Conservation (phyloP, 2,797 vertebrate species). For the Mus caroli region DNA sequence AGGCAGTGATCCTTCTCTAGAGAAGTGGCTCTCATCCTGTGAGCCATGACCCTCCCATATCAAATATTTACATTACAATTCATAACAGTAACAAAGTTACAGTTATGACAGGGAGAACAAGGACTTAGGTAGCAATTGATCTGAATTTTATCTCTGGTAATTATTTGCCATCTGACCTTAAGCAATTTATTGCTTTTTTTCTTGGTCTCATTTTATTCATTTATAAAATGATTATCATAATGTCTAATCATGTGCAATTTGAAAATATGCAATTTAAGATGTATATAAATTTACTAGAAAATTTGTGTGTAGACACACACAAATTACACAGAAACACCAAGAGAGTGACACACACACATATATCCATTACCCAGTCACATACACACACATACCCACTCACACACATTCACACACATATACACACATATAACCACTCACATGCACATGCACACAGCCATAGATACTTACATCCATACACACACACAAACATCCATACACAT, state of each 20-base stretch:
- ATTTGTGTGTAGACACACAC: not conserved
- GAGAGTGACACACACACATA: not conserved
- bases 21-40: not conserved
- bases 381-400: not conserved
- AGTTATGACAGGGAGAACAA: not conserved
- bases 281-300: not conserved
- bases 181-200: conserved; percentile 36
- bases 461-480: not conserved
- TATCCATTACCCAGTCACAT: not conserved
- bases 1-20: not conserved
- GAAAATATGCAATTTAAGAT: conserved; percentile 54
- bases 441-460: not conserved
- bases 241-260: conserved; percentile 13
- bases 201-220: conserved; percentile 37
- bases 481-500: not conserved
- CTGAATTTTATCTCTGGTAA: conserved; percentile 52
- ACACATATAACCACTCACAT: rapidly evolving
- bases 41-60: not conserved
- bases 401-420: not conserved
- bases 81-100: not conserved
- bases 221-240: conserved; percentile 35
- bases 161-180: conserved; percentile 32
- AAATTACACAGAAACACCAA: not conserved
- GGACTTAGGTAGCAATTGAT: conserved; percentile 7
- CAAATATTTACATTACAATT: not conserved